These are phyloP conservation scores for Monarcha castaneiventris DNA, from an alignment of 2,113 vertebrate species.

Conservation along the genomic window DNA sequence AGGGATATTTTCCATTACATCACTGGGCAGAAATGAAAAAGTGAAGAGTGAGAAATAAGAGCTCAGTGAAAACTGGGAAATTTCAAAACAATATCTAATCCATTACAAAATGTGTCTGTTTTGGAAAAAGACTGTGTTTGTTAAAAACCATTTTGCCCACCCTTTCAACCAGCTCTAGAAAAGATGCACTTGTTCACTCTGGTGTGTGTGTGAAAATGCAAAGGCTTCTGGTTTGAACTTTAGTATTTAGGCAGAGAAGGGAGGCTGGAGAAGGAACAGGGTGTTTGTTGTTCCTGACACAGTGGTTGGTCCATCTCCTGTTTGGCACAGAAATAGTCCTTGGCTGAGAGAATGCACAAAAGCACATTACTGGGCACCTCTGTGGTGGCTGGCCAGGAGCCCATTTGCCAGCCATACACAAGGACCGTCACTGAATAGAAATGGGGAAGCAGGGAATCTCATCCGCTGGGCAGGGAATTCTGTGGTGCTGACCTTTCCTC, in stretches of 20 bases:
- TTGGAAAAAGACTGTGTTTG: neutral
- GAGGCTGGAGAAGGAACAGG: slow-evolving; percentile 11
- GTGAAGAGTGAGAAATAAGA: neutral
- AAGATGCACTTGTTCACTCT: neutral
- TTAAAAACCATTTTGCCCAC: neutral
- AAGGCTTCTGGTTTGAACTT: neutral
- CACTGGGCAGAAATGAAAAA: neutral
- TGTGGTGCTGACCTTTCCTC: neutral
- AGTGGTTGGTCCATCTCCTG: slow-evolving; percentile 27
- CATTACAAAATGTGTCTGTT: neutral
- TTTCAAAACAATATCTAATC: neutral
- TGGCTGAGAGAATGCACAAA: neutral
- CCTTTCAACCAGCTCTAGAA: neutral
- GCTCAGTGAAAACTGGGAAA: neutral
- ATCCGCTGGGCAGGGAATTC: neutral
- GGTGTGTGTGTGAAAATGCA: neutral
- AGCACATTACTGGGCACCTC: slow-evolving; percentile 30
- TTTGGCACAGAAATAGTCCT: slow-evolving; percentile 23
- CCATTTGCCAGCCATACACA: accelerated
- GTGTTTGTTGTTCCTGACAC: slow-evolving; percentile 37
- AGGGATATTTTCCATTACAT: neutral
- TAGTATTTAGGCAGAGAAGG: neutral
- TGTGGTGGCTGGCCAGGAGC: slow-evolving; percentile 13
- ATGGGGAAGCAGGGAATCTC: neutral
- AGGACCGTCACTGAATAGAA: neutral